Percentiles rank a stretch among this genome's conserved stretches.
phyloP scores from a whole-genome alignment of 2,797 vertebrate species.

The Typhlichthys subterraneus region DNA sequence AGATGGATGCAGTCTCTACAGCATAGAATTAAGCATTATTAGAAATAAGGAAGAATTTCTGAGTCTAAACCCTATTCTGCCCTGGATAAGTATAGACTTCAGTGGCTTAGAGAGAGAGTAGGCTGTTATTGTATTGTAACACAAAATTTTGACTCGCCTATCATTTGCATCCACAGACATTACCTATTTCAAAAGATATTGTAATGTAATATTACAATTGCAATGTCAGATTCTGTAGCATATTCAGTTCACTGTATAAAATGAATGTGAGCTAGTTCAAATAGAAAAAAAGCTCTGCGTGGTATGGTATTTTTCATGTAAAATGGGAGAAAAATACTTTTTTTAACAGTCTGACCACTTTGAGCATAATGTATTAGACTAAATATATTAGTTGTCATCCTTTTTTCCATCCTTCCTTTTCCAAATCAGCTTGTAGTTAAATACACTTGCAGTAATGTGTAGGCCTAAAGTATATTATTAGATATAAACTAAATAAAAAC shows the following conservation, averaged over 20 bases:
- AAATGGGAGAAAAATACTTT: background rate
- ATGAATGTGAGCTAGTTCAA: background rate
- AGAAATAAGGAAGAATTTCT: slow-evolving; percentile 7
- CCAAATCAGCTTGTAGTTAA: background rate
- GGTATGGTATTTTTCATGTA: background rate
- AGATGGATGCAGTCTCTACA: background rate
- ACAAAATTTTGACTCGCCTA: background rate
- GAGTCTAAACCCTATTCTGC: slow-evolving; percentile 8
- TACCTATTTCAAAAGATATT: slow-evolving; percentile 4
- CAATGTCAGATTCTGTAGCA: background rate
- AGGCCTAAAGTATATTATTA: too few relatives aligned
- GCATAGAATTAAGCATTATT: slow-evolving; percentile 22
- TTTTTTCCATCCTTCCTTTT: background rate
- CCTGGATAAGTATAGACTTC: background rate
- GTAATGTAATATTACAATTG: background rate
- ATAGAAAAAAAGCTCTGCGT: background rate
- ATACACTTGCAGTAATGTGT: background rate
- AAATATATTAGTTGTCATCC: background rate
- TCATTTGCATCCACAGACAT: slow-evolving; percentile 2
- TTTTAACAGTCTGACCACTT: background rate
- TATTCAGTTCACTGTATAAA: background rate
- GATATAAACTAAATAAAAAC: too few relatives aligned
- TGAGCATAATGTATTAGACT: background rate
- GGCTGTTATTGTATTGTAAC: background rate
- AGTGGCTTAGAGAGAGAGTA: too few relatives aligned